Base-by-base conservation (phyloP, 2,113 vertebrate species). In the Bombycilla garrulus region DNA sequence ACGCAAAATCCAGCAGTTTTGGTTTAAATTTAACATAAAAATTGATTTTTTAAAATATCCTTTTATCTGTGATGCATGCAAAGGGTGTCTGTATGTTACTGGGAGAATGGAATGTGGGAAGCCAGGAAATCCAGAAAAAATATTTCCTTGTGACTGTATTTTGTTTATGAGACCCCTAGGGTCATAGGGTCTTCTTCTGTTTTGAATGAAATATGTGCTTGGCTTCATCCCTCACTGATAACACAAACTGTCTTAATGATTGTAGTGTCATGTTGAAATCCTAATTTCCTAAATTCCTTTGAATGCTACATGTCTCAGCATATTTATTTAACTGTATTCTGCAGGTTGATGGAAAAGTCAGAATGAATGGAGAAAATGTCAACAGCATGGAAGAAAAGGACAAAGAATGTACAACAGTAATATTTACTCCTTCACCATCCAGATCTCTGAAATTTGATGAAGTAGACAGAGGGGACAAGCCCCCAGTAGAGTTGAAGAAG, bases 281-380 rank as follows among this genome's bases (percentile, higher is more conserved):
- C 17, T 81, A 16, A 83, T 77, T 86, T 88, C 54, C 31, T 61
- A 42, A 57, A 47, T 73, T 66, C 24, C 38, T 47, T 88, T 88
- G 50, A 66, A 47, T 36, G 62, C 47, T 60, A 86, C 40, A 67
- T 57, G n/a, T 54, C 53, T 93, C 56, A 61, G 48, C 31, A 12
- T 90, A 51, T 94, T 91, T 95, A 33, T 95, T 85, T 92, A 94
- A 93, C 82, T 95, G n/a, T 96, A 17, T 88, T 81, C 72, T 96
- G 36, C 31, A 99, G 99, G 97, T 95, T 88, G 98, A 99, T 57
- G 98, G 98, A 96, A 98, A 98, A 95, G 91, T 98, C 86, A 98
- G 97, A 80, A 67, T 99, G 96, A 99, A 99, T 54, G 99, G 99
- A 87, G 96, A 98, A 47, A 92, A 90, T 4, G 50, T 96, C 81